Evolutionary conservation across 2,797 vertebrate genomes (phyloP).

Genomic region (Ambastaia sidthimunki): DNA sequence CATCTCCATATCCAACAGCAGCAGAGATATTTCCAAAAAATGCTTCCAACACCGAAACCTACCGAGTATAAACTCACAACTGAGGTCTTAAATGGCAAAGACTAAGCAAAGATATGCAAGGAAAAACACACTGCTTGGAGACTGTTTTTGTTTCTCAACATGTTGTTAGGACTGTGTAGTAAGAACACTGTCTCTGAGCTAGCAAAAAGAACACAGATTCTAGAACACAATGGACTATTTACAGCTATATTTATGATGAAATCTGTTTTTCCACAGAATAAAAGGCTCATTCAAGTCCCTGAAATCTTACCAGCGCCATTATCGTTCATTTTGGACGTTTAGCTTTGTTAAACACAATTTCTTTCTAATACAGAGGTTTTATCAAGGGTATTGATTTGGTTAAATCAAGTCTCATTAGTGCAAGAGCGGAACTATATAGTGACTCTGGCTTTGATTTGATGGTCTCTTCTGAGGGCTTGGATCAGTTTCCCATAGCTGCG

Average conservation of each 20-base stretch:
- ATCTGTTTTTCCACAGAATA: slow-evolving; percentile 22
- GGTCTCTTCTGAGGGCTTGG: slow-evolving; percentile 59
- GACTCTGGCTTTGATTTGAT: slow-evolving; percentile 64
- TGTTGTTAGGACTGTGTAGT: slow-evolving; percentile 26
- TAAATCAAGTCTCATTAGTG: slow-evolving; percentile 55
- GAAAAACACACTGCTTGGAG: slow-evolving; percentile 46
- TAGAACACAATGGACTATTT: slow-evolving; percentile 30
- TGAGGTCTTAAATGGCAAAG: slow-evolving; percentile 62
- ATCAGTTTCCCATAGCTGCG: slow-evolving; percentile 71
- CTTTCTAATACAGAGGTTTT: slow-evolving; percentile 62
- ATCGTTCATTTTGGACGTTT: slow-evolving; percentile 42
- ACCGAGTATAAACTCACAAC: slow-evolving; percentile 70
- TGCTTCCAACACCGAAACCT: slow-evolving; percentile 66
- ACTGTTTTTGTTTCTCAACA: slow-evolving; percentile 36
- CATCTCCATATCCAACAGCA: slow-evolving; percentile 63
- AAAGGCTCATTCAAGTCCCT: slow-evolving; percentile 26
- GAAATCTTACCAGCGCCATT: slow-evolving; percentile 36
- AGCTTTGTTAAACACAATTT: slow-evolving; percentile 51
- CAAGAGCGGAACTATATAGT: slow-evolving; percentile 65
- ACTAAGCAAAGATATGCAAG: slow-evolving; percentile 56
- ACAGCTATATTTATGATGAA: slow-evolving; percentile 30
- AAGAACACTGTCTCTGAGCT: slow-evolving; percentile 4
- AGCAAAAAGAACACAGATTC: not conserved
- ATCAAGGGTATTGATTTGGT: slow-evolving; percentile 35
- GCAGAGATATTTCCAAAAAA: slow-evolving; percentile 66